Percentiles rank a stretch among this genome's conserved stretches.
phyloP scores from a whole-genome alignment of 2,797 vertebrate genomes.

The Bufotes viridis region DNA sequence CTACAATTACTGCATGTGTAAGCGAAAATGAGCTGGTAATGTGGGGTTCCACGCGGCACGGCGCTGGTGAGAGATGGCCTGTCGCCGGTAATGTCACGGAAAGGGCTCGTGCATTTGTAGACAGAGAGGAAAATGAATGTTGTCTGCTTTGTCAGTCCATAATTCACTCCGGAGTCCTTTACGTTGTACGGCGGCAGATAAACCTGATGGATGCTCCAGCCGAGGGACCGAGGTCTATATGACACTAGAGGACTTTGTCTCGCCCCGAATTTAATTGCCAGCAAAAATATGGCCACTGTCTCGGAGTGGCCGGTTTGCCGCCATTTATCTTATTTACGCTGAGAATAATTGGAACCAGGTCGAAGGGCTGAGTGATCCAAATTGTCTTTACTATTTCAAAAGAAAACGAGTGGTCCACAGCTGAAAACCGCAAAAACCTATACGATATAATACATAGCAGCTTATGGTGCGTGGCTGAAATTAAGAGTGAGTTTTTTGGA shows the following conservation, averaged over 20 bases:
- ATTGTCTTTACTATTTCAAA: conserved; percentile 18
- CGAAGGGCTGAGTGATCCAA: conserved; percentile 1
- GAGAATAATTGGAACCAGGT: conserved; percentile 31
- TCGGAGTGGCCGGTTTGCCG: conserved; percentile 25
- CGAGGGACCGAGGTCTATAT: conserved; percentile 54
- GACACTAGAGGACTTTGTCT: conserved; percentile 49
- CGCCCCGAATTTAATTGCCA: conserved; percentile 50
- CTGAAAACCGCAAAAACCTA: neutral
- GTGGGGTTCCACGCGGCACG: neutral
- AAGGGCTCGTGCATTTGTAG: conserved; percentile 36
- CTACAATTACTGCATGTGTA: neutral
- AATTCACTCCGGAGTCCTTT: conserved; percentile 39
- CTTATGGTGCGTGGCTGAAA: no score
- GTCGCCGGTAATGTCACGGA: conserved; percentile 36
- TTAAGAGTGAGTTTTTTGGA: no score
- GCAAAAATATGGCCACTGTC: conserved; percentile 53
- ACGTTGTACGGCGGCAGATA: conserved; percentile 37
- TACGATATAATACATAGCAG: neutral
- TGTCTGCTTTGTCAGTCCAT: conserved; percentile 47
- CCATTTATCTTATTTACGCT: conserved; percentile 45
- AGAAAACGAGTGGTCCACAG: neutral
- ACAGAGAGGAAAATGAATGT: conserved; percentile 49
- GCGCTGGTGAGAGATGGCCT: conserved; percentile 37
- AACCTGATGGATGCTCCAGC: conserved; percentile 51
- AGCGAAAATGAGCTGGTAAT: neutral